These are phyloP conservation scores for Drosophila mulleri DNA, from an alignment of 2,888 invertebrate species.

Conservation along the genomic window DNA sequence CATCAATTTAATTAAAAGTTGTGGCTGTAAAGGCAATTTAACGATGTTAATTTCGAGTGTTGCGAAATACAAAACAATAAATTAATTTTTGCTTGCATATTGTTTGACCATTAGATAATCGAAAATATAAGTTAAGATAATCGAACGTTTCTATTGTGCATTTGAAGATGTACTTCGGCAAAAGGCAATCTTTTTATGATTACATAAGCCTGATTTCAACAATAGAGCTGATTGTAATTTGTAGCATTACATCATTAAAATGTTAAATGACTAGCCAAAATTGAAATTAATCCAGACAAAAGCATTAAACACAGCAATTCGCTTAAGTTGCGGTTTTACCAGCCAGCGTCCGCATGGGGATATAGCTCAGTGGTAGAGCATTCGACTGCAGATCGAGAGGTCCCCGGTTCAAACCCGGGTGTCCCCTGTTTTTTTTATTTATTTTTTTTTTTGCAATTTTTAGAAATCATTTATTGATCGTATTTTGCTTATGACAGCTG, in stretches of 20 bases:
- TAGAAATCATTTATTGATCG: neutral
- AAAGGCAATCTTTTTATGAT: neutral
- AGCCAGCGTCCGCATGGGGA: conserved; percentile 50
- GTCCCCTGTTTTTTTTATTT: conserved; percentile 64
- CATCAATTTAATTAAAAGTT: neutral
- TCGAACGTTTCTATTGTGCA: conserved; percentile 1
- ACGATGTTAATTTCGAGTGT: neutral
- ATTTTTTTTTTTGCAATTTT: neutral
- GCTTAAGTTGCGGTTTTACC: conserved; percentile 9
- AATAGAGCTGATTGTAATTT: conserved; percentile 1
- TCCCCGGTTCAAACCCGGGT: conserved; percentile 81
- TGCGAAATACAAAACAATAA: neutral
- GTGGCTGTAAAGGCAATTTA: neutral
- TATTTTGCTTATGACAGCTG: neutral
- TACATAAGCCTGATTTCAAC: neutral
- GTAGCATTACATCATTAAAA: conserved; percentile 9
- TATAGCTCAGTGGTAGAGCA: conserved; percentile 81
- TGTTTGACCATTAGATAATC: neutral
- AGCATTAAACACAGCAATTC: neutral
- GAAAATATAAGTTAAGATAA: conserved; percentile 1
- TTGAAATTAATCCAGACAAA: neutral
- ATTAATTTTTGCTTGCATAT: neutral
- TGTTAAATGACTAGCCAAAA: conserved; percentile 2
- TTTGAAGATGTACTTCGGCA: neutral
- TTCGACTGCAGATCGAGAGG: conserved; percentile 82